phyloP scores from a whole-genome alignment of 2,888 invertebrate species.

The Agonopterix alstromeriana region DNA sequence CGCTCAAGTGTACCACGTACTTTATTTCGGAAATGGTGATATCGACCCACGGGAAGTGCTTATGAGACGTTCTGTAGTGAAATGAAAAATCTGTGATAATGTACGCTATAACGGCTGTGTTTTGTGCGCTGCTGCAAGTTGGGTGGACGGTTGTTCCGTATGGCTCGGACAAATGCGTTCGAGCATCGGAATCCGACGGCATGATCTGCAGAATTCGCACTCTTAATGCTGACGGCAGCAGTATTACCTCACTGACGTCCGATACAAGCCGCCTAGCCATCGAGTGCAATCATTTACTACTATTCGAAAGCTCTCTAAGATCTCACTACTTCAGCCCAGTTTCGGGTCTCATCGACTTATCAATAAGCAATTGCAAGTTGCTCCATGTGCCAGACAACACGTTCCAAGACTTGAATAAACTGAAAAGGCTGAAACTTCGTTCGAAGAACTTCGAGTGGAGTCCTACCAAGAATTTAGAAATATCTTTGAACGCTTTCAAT shows the following conservation, averaged over 20 bases:
- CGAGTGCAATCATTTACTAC: conserved; percentile 85
- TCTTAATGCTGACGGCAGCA: conserved; percentile 82
- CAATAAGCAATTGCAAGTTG: conserved; percentile 87
- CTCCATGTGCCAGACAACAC: conserved; percentile 84
- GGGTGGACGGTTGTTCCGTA: conserved; percentile 74
- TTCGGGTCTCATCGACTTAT: conserved; percentile 84
- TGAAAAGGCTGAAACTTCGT: conserved; percentile 86
- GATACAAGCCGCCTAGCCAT: conserved; percentile 86
- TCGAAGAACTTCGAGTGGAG: conserved; percentile 90
- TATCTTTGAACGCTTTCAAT: conserved; percentile 82
- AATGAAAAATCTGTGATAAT: conserved; percentile 75
- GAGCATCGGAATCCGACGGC: conserved; percentile 64
- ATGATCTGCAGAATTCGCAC: conserved; percentile 83
- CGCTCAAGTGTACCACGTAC: conserved; percentile 61
- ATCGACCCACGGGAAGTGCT: conserved; percentile 75
- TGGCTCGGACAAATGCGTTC: conserved; percentile 70
- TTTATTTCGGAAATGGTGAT: conserved; percentile 77
- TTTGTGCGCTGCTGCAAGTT: conserved; percentile 73
- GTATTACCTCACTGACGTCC: conserved; percentile 76
- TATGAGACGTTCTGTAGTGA: conserved; percentile 72
- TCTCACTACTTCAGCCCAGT: conserved; percentile 84
- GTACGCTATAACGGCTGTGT: conserved; percentile 58
- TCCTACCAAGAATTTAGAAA: conserved; percentile 83
- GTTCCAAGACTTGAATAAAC: conserved; percentile 86
- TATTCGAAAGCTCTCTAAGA: conserved; percentile 86